Percentiles rank a stretch among this genome's conserved stretches.
Evolutionary conservation across 2,888 invertebrate species (phyloP).

Genomic region (Ctena decussata): DNA sequence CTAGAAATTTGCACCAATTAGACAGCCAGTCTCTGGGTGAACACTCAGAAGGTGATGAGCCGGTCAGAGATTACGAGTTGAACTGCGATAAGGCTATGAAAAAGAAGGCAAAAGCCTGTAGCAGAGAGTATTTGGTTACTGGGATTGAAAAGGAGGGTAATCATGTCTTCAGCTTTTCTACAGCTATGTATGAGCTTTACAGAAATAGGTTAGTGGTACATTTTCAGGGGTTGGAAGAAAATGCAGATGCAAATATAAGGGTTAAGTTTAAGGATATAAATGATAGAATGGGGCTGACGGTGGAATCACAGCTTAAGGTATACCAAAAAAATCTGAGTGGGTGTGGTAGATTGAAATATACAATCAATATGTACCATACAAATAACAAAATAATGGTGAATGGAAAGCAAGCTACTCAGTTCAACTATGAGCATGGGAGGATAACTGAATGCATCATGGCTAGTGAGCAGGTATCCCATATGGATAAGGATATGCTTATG

Average conservation of each 20-base stretch:
- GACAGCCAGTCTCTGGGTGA: not conserved
- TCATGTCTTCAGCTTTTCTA: not conserved
- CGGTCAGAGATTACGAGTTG: not conserved
- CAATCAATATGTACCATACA: not conserved
- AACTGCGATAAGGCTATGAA: not conserved
- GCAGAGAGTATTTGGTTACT: not conserved
- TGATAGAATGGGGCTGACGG: not conserved
- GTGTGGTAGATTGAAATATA: not conserved
- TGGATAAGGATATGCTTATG: not conserved
- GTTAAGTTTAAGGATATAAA: not conserved
- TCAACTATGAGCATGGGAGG: not conserved
- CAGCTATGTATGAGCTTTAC: not conserved
- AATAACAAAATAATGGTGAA: not conserved
- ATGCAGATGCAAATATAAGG: not conserved
- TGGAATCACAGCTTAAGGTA: not conserved
- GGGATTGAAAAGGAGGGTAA: not conserved
- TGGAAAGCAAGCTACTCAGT: not conserved
- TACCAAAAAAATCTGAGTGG: not conserved
- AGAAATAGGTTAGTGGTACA: not conserved
- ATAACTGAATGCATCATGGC: not conserved
- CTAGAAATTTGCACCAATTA: not conserved
- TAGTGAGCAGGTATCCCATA: not conserved
- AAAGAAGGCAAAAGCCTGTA: not conserved
- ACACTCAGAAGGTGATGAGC: not conserved
- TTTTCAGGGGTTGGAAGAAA: not conserved